phyloP scores from a whole-genome alignment of 1,140 invertebrate species.

The Temnothorax curvispinosus region DNA sequence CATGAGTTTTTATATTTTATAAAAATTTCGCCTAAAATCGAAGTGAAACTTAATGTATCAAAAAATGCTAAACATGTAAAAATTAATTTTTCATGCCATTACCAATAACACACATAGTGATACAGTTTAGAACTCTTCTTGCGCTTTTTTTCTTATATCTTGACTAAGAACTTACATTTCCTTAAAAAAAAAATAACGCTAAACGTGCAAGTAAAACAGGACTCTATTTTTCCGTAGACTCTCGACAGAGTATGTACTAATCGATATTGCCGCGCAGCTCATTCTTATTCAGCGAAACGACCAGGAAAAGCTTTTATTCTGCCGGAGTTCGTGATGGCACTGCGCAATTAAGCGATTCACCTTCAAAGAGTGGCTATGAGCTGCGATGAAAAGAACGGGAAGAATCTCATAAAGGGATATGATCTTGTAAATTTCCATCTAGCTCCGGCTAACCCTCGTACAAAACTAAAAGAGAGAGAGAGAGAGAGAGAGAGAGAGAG shows the following conservation, averaged over 20 bases:
- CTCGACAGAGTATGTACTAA: slow-evolving; percentile 17
- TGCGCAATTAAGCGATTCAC: slow-evolving; percentile 57
- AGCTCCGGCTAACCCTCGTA: neutral
- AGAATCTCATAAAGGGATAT: slow-evolving; percentile 60
- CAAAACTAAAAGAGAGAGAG: neutral
- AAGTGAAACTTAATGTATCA: neutral
- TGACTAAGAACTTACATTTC: neutral
- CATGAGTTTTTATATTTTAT: neutral
- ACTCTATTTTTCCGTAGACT: neutral
- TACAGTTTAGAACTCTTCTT: neutral
- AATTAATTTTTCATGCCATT: neutral
- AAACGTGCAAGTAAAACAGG: slow-evolving; percentile 12
- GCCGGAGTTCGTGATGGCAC: slow-evolving; percentile 51
- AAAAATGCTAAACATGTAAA: neutral
- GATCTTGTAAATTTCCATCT: slow-evolving; percentile 60
- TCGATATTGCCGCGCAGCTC: slow-evolving; percentile 45
- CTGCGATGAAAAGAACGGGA: slow-evolving; percentile 50
- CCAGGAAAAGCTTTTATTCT: slow-evolving; percentile 52
- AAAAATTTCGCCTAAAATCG: neutral
- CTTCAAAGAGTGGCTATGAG: slow-evolving; percentile 53
- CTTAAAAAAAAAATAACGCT: neutral
- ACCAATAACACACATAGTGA: neutral
- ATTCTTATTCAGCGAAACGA: slow-evolving; percentile 54
- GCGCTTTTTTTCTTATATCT: neutral
- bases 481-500: neutral